phyloP scores from a whole-genome alignment of 2,113 vertebrate genomes.

The Macquaria ambigua region DNA sequence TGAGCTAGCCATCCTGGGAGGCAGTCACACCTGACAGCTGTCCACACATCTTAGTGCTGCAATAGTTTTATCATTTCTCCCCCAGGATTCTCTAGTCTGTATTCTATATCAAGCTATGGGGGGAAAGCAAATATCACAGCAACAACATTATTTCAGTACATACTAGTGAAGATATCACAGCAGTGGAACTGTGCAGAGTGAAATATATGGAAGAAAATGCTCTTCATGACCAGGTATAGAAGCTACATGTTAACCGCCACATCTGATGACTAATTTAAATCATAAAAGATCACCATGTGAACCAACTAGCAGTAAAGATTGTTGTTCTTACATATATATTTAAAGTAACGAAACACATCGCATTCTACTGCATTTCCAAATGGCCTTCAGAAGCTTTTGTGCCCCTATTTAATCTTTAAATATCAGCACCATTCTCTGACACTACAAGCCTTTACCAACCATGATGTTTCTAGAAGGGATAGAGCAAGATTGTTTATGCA shows the following conservation, averaged over 20 bases:
- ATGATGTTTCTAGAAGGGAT: background rate
- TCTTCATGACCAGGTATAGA: background rate
- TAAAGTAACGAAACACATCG: background rate
- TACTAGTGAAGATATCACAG: slow-evolving; percentile 10
- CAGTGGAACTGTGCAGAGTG: background rate
- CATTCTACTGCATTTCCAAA: background rate
- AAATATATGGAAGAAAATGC: slow-evolving; percentile 10
- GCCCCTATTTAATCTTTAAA: slow-evolving; percentile 17
- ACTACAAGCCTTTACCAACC: background rate
- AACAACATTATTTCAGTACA: slow-evolving; percentile 28
- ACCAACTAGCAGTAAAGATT: background rate
- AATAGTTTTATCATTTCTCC: slow-evolving; percentile 71
- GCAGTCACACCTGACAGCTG: slow-evolving; percentile 78
- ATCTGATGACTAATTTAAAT: background rate
- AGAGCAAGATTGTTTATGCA: background rate
- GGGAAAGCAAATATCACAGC: slow-evolving; percentile 52
- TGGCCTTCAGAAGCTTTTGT: background rate
- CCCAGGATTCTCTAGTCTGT: slow-evolving; percentile 40
- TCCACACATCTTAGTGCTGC: slow-evolving; percentile 66
- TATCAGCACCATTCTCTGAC: background rate
- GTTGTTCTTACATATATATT: background rate
- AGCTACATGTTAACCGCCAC: background rate
- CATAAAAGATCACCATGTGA: background rate
- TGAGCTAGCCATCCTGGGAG: slow-evolving; percentile 76
- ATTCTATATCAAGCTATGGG: slow-evolving; percentile 40